Base-by-base conservation (phyloP, 35 echinoderm and acorn worm species). In the Diadema setosum region DNA sequence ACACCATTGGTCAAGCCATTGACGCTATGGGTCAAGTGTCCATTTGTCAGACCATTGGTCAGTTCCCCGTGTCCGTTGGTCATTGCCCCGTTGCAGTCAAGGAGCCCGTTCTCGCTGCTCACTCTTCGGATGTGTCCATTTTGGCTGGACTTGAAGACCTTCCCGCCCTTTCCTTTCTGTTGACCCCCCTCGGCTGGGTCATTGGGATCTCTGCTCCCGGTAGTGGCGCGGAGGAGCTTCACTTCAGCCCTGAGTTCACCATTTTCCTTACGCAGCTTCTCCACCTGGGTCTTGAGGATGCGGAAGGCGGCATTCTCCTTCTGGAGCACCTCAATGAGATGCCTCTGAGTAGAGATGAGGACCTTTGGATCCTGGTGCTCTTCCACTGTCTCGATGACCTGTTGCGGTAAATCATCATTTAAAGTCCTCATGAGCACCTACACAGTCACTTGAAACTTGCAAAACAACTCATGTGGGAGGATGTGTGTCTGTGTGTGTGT, bases 301-400 rank as follows among this genome's bases (percentile, higher is more conserved):
- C 92, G 81, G 11, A 94, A 57, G 3, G 92, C 92, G 20, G 69
- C 92, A 21, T 94, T 94, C 41, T 94, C 92, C 26, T 85, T 82
- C 46, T 85, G 82, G 9, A 94, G 45, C 21, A 90, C 87, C 46
- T 94, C 87, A 43, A 94, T 94, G 40, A 94, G 82, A 86, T 94
- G 87, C 25, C 83, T 82, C 70, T 94, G 92, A 40, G 88, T 85
- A 4, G 87, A 63, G 27, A 90, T 70, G 33, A 90, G 41, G 8
- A 64, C 70, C n/a, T 94, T 41, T 21, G 82, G 81, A 52, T 90
- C 70, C 27, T 44, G 67, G 59, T 84, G 88, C 3, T 65, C 70
- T 45, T 76, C 65, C 26, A 65, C 87, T 45, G 50, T 88, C 76
- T 94, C 92, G 49, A 90, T 83, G 24, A 73, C 58, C 92, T 94